Base-by-base conservation (phyloP, 1,140 invertebrate genomes). In the Nomia melanderi region DNA sequence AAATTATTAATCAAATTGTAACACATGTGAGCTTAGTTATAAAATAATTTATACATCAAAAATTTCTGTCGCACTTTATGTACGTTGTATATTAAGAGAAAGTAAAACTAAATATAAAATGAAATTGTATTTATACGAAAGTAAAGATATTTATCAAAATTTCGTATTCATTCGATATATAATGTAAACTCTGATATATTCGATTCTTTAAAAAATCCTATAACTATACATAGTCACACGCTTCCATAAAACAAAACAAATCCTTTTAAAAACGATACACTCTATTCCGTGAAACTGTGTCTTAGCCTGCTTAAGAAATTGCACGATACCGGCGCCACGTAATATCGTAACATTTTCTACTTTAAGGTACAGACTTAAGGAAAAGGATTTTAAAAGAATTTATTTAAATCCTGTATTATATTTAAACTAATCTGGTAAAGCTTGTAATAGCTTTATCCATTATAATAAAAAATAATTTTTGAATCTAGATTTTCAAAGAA, bases 241-340 rank as follows among this genome's bases (percentile, higher is more conserved):
- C 8, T 36, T 4, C 57, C 5, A 59, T 59, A 60, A 60, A 60
- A 23, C 20, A 2, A 20, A 11, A 20, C 8, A 36, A 60, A 60
- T 36, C 57, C 57, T 60, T 31, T 60, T 60, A 36, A 36, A 36
- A 33, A 60, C 57, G 57, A 60, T 36, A 20, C n/a, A 23, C 31
- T n/a, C 57, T n/a, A 8, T 56, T 36, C 4, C 31, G 8, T 60
- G 36, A 36, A 36, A 60, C 31, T 23, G 8, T 29, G 31, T 11
- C 8, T 31, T 33, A 36, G 57, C 20, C 31, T 2, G 6, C 31
- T 60, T 60, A 60, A 60, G 57, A 60, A 60, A 36, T 36, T 60
- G 14, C 57, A 60, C 20, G 31, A n/a, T n/a, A 36, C 6, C 23
- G 8, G 17, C 1, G 7, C 20, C 20, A 6, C 27, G 56, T 23